phyloP scores from a whole-genome alignment of 2,113 vertebrate genomes.

The Rhombomys opimus region DNA sequence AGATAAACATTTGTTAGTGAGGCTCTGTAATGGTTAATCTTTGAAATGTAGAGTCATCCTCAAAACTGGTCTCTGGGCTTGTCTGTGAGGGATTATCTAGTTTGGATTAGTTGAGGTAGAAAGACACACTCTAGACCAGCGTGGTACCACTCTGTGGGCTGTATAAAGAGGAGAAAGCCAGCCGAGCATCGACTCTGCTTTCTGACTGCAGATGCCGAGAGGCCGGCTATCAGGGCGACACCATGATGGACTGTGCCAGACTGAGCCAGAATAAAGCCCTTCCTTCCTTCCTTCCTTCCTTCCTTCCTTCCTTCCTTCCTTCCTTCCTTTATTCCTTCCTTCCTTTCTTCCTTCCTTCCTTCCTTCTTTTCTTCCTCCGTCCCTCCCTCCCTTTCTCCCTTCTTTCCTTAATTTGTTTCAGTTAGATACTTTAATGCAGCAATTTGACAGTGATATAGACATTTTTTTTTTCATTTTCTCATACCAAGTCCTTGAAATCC shows the following conservation, averaged over 20 bases:
- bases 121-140: background rate
- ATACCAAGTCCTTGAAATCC: background rate
- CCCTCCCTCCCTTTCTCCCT: too few species aligned
- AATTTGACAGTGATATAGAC: background rate
- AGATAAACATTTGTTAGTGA: constrained; percentile 1
- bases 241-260: background rate
- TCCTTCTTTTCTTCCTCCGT: too few species aligned
- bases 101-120: background rate
- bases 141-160: background rate
- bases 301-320: background rate
- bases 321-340: background rate
- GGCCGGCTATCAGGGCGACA: too few species aligned
- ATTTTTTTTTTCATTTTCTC: constrained; percentile 9
- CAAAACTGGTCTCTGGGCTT: background rate
- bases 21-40: background rate
- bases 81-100: background rate
- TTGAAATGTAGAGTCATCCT: background rate
- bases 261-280: background rate
- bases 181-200: background rate
- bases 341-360: too few species aligned
- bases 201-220: background rate
- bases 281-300: background rate
- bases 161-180: background rate
- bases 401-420: background rate
- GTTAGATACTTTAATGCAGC: background rate